Conservation (phyloP, 1,140 invertebrate species). For the Onthophagus taurus region DNA sequence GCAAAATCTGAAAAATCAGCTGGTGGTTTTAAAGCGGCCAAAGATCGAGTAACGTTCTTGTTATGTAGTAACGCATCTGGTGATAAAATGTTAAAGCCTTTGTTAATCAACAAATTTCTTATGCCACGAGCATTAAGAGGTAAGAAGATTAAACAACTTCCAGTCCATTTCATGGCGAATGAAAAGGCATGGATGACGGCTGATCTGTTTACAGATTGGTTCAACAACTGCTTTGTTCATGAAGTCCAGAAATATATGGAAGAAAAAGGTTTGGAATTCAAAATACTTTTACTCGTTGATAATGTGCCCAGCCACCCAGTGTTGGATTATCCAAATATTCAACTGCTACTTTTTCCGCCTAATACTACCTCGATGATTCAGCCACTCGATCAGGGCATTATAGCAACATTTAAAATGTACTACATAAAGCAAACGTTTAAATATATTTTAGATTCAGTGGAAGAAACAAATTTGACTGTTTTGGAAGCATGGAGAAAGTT, state of each 20-base stretch:
- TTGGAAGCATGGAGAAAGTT: too few species aligned
- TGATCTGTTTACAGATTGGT: slow-evolving; percentile 18
- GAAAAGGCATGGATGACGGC: slow-evolving; percentile 19
- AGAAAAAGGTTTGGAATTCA: too few species aligned
- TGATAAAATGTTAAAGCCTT: slow-evolving; percentile 16
- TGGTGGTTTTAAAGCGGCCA: too few species aligned
- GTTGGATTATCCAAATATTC: too few species aligned
- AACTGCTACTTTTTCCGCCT: slow-evolving; percentile 35
- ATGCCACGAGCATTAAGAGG: slow-evolving; percentile 17
- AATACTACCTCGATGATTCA: slow-evolving; percentile 38
- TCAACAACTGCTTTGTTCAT: slow-evolving; percentile 17
- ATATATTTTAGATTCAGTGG: slow-evolving; percentile 13
- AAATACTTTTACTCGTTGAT: slow-evolving; percentile 34
- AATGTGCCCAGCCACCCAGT: slow-evolving; percentile 30
- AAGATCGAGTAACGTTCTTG: too few species aligned
- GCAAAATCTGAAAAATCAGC: slow-evolving; percentile 29
- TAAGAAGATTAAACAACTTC: slow-evolving; percentile 26
- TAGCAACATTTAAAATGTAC: slow-evolving; percentile 22
- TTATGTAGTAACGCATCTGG: slow-evolving; percentile 23
- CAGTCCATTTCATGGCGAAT: slow-evolving; percentile 36
- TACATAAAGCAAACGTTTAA: slow-evolving; percentile 16
- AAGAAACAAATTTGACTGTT: too few species aligned
- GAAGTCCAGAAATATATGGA: slow-evolving; percentile 18
- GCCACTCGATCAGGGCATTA: slow-evolving; percentile 39
- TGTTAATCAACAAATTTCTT: slow-evolving; percentile 15